Evolutionary conservation across 1,140 invertebrate species (phyloP).

Genomic region (Bombus superbus): DNA sequence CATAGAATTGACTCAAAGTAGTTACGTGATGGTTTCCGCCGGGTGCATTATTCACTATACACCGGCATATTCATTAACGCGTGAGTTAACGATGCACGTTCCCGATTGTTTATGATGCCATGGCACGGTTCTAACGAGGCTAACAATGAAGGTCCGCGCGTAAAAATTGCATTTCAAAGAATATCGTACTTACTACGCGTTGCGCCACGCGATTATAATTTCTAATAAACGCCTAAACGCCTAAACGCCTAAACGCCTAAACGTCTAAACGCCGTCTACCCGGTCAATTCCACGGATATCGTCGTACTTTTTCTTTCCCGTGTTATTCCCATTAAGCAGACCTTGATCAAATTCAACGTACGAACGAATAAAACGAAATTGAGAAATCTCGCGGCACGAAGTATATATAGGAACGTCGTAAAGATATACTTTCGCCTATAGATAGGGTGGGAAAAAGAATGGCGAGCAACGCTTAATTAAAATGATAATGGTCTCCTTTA

Average conservation of each 20-base stretch:
- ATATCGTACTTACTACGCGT: conserved; percentile 6
- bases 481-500: background rate
- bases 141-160: conserved; percentile 36
- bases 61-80: conserved; percentile 58
- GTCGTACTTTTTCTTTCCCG: too few species aligned
- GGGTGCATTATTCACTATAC: conserved; percentile 13
- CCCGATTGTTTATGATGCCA: conserved; percentile 48
- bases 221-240: background rate
- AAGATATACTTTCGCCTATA: background rate
- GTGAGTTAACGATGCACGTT: conserved; percentile 55
- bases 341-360: too few species aligned
- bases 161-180: conserved; percentile 21
- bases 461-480: background rate
- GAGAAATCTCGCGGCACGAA: background rate
- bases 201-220: conserved; percentile 7
- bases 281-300: background rate
- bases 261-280: too few species aligned
- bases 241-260: background rate
- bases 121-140: conserved; percentile 38
- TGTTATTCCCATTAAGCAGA: too few species aligned
- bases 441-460: background rate
- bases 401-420: too few species aligned
- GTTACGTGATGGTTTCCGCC: conserved; percentile 53
- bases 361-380: too few species aligned
- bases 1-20: conserved; percentile 19